Evolutionary conservation across 1,140 invertebrate species (phyloP), one percentile per base, ranked within the genome.

Genomic region (Portunus trituberculatus): DNA sequence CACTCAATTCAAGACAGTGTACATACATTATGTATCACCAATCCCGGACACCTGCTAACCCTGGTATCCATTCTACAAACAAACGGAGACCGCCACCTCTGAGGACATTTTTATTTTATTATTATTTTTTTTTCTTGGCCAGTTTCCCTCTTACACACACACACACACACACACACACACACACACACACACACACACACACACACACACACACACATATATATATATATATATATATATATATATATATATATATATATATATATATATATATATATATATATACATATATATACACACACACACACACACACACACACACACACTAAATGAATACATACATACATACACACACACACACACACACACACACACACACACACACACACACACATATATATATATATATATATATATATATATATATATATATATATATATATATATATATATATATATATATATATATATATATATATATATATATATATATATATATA

Each of bases 391-490:
- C n/a, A n/a, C n/a, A n/a, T 91, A 88, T 88, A 28, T 88, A 88
- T 88, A 28, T 28, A 88, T 16, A 31, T 88, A 88, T 88, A 88
- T 8, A 7, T 88, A 88, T 88, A 7, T 8, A 7, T 88, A 88
- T 8, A 7, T 88, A 88, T 88, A 7, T 88, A 88, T 88, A 7
- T 8, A 88, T 88, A 46, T 91, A 46, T 91, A 45, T 91, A 46
- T 91, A 45, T 91, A 91, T 91, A 45, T 91, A 91, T 91, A 46
- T 91, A 91, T 91, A 45, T 91, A 91, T 91, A 45, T 91, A 46
- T 91, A 10, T 46, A 20, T 48, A 10, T 91, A 10, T 91, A 2
- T 91, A 3, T 48, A 10, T 91, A 29, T 45, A 3, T 91, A 16
- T 45, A 46, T 91, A 20, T 46, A 3, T 20, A 20, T 45, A 3